Percentiles rank a stretch among this genome's conserved stretches.
These are phyloP conservation scores for Peromyscus eremicus DNA, from an alignment of 2,797 vertebrate genomes.

Conservation along the genomic window DNA sequence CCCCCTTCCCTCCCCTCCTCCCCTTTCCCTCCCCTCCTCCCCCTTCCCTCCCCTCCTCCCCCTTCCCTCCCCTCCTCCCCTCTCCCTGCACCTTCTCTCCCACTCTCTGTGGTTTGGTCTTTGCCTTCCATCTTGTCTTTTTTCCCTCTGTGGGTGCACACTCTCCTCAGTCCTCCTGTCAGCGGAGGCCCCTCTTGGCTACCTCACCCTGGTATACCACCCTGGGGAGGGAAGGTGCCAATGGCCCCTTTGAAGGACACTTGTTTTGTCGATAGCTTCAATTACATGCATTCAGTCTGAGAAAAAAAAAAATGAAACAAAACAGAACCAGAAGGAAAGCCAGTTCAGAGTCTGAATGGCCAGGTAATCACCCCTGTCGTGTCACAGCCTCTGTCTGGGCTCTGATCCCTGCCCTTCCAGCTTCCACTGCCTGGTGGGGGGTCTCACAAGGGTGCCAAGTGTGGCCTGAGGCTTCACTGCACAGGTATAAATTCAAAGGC, in stretches of 20 bases:
- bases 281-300: neutral
- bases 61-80: no score
- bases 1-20: no score
- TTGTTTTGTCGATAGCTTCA: neutral
- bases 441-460: neutral
- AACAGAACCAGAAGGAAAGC: neutral
- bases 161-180: neutral
- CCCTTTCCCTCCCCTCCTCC: no score
- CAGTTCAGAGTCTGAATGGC: neutral
- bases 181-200: neutral
- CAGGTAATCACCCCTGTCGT: neutral
- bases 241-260: neutral
- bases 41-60: no score
- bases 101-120: neutral
- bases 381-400: neutral
- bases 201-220: neutral
- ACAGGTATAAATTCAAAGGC: neutral
- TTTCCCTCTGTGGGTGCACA: neutral
- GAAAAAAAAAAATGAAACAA: no score
- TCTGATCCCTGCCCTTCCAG: neutral
- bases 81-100: no score
- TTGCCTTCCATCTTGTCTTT: neutral
- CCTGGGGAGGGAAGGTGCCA: accelerated
- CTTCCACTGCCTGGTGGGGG: neutral
- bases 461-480: neutral